These are phyloP conservation scores for Pyrgilauda ruficollis DNA, from an alignment of 2,113 vertebrate species.

Conservation along the genomic window DNA sequence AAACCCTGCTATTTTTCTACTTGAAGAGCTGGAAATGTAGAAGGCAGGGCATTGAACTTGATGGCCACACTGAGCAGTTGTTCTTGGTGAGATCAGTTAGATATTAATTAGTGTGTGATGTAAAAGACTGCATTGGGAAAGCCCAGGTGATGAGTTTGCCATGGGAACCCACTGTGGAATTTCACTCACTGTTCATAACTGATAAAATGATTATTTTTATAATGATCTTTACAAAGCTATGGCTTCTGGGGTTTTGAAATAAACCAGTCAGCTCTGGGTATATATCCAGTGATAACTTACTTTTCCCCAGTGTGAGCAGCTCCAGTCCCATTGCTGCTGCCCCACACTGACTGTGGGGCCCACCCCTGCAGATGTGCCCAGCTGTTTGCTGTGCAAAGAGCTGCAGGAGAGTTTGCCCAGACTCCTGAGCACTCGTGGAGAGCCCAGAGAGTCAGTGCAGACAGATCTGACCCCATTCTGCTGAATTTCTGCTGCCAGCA, in stretches of 20 bases:
- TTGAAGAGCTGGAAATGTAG: background rate
- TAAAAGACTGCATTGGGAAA: background rate
- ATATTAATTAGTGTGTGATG: background rate
- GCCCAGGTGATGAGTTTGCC: background rate
- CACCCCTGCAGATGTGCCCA: background rate
- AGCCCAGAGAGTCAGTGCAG: background rate
- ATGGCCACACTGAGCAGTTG: background rate
- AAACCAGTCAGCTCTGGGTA: background rate
- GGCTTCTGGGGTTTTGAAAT: background rate
- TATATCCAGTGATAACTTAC: background rate
- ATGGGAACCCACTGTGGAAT: background rate
- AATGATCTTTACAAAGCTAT: background rate
- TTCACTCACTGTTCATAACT: background rate
- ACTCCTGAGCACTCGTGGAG: background rate
- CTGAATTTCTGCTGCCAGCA: background rate
- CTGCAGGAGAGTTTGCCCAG: background rate
- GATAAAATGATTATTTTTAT: background rate
- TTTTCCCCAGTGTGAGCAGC: background rate
- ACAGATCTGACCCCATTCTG: accelerated
- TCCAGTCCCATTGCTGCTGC: background rate
- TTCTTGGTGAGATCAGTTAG: background rate
- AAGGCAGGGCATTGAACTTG: background rate
- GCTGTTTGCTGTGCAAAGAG: background rate
- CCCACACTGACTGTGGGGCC: background rate
- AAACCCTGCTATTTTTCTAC: background rate